phyloP scores from a whole-genome alignment of 2,113 vertebrate genomes.

The Odobenus rosmarus region DNA sequence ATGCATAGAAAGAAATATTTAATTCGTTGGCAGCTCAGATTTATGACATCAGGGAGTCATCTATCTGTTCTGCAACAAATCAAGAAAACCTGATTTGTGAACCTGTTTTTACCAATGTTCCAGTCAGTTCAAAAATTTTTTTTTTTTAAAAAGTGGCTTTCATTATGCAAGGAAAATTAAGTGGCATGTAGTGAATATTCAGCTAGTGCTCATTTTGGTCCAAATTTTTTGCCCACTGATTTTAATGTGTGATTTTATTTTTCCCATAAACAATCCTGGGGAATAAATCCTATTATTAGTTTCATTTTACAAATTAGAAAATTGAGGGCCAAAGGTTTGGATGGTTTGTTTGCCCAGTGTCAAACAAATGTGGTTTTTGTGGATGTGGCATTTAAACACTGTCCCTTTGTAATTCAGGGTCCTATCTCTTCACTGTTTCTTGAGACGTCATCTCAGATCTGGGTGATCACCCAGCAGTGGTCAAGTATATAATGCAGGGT shows the following conservation, averaged over 20 bases:
- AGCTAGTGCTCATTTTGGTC: background rate
- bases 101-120: background rate
- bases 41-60: background rate
- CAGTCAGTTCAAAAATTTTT: background rate
- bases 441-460: background rate
- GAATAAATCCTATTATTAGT: background rate
- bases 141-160: slow-evolving; percentile 2
- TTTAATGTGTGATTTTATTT: background rate
- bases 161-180: background rate
- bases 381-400: background rate
- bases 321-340: background rate
- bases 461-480: background rate
- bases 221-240: background rate
- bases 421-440: background rate
- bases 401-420: background rate
- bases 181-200: background rate
- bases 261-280: background rate
- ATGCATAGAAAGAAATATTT: slow-evolving; percentile 9
- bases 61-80: background rate
- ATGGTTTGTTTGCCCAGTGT: background rate
- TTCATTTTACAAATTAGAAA: background rate
- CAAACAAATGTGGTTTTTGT: background rate
- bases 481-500: background rate
- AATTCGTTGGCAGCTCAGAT: slow-evolving; percentile 12
- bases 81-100: background rate